Conservation (phyloP, 2,797 vertebrate species). For the Acanthurus tractus region DNA sequence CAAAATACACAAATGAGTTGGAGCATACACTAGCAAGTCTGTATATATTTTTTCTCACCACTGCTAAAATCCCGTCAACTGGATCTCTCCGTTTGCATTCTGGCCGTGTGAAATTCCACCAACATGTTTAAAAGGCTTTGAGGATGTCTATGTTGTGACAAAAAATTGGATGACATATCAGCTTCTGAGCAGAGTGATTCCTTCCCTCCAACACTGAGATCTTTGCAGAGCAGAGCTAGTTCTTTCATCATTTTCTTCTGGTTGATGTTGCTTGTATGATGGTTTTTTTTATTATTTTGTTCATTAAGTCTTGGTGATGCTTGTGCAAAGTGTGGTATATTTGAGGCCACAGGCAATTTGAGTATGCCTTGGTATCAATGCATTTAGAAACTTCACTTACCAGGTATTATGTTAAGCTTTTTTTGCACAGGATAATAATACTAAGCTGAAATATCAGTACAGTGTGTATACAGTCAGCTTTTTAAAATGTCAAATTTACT, state of each 20-base stretch:
- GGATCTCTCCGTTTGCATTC: not conserved
- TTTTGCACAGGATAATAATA: not conserved
- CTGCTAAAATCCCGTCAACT: conserved; percentile 1
- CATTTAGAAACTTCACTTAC: not conserved
- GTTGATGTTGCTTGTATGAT: too few relatives aligned
- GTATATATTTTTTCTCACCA: conserved; percentile 11
- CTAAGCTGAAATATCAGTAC: not conserved
- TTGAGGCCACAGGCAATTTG: too few relatives aligned
- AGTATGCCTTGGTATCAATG: not conserved
- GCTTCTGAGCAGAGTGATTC: not conserved
- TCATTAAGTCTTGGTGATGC: too few relatives aligned
- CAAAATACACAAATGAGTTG: conserved; percentile 16
- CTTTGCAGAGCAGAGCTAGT: too few relatives aligned
- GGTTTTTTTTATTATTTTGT: too few relatives aligned
- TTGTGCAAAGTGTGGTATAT: too few relatives aligned
- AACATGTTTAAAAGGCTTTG: conserved; percentile 19
- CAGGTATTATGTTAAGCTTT: not conserved
- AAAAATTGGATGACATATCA: not conserved
- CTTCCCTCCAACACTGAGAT: not conserved
- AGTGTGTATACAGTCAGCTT: not conserved
- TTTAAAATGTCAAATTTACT: not conserved
- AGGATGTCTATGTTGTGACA: not conserved
- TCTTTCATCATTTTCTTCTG: too few relatives aligned
- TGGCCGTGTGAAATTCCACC: conserved; percentile 23
- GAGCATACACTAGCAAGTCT: conserved; percentile 22